Evolutionary conservation across 2,113 vertebrate species (phyloP).

Genomic region (Menura novaehollandiae): DNA sequence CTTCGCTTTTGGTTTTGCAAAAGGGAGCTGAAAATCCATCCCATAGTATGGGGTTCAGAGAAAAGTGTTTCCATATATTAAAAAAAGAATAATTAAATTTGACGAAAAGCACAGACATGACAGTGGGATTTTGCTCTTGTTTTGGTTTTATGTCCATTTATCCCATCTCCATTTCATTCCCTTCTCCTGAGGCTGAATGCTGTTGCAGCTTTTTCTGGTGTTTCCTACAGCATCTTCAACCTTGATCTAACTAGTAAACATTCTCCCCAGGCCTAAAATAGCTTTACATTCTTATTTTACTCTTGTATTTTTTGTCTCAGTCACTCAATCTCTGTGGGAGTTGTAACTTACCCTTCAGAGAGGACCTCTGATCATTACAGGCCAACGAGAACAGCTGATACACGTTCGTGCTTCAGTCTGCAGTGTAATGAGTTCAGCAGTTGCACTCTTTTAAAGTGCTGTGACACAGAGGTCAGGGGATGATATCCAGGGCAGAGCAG

Average conservation of each 20-base stretch:
- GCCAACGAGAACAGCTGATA: neutral
- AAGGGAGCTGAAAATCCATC: neutral
- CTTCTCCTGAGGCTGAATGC: slow-evolving; percentile 17
- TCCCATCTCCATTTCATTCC: neutral
- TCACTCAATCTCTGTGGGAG: neutral
- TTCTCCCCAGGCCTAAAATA: neutral
- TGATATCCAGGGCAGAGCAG: neutral
- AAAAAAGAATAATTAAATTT: slow-evolving; percentile 6
- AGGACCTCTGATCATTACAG: neutral
- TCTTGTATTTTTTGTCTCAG: neutral
- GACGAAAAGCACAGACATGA: neutral
- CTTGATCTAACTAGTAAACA: neutral
- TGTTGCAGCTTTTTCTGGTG: slow-evolving; percentile 5
- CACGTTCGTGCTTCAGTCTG: neutral
- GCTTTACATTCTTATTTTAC: neutral
- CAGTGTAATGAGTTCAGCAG: neutral
- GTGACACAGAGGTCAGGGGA: neutral
- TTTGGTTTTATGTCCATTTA: neutral
- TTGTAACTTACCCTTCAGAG: neutral
- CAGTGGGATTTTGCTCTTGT: neutral
- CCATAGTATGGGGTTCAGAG: neutral
- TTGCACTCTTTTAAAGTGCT: neutral
- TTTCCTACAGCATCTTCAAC: slow-evolving; percentile 7
- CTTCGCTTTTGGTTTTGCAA: neutral
- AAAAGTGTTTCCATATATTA: neutral